These are phyloP conservation scores for Catonia carolina DNA, from an alignment of 2,888 invertebrate genomes.

Conservation along the genomic window DNA sequence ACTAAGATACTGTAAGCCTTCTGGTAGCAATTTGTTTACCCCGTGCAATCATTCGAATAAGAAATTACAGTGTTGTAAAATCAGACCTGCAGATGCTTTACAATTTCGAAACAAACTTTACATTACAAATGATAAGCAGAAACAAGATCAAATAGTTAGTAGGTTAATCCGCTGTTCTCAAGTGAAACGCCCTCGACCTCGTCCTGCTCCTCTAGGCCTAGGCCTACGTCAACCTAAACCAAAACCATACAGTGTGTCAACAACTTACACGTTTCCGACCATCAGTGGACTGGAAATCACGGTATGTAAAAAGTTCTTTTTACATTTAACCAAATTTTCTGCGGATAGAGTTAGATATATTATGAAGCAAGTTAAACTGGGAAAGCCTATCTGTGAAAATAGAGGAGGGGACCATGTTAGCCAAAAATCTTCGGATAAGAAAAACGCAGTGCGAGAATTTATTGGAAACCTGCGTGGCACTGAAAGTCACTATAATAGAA, in stretches of 20 bases:
- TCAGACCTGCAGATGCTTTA: not conserved
- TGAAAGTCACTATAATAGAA: conserved; percentile 5
- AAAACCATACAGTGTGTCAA: conserved; percentile 1
- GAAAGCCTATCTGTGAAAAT: not conserved
- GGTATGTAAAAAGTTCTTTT: not conserved
- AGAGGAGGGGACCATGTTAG: conserved; percentile 2
- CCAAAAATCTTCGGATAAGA: not conserved
- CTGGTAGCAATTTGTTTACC: not conserved
- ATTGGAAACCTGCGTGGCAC: not conserved
- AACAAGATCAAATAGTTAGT: not conserved
- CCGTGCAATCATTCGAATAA: not conserved
- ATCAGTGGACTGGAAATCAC: not conserved
- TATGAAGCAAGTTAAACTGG: not conserved
- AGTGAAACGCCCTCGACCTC: not conserved
- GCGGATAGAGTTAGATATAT: not conserved
- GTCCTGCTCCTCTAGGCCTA: not conserved
- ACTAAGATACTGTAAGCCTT: conserved; percentile 1
- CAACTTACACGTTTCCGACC: conserved; percentile 1
- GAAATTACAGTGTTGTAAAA: not conserved
- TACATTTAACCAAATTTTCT: conserved; percentile 3
- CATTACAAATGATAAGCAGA: not conserved
- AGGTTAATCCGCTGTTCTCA: not conserved
- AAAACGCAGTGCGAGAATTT: conserved; percentile 1
- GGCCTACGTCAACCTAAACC: not conserved
- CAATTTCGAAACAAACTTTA: conserved; percentile 4